Percentiles rank a stretch among this genome's conserved stretches.
These are phyloP conservation scores for Noturus placidus DNA, from an alignment of 2,113 vertebrate genomes.

Conservation along the genomic window DNA sequence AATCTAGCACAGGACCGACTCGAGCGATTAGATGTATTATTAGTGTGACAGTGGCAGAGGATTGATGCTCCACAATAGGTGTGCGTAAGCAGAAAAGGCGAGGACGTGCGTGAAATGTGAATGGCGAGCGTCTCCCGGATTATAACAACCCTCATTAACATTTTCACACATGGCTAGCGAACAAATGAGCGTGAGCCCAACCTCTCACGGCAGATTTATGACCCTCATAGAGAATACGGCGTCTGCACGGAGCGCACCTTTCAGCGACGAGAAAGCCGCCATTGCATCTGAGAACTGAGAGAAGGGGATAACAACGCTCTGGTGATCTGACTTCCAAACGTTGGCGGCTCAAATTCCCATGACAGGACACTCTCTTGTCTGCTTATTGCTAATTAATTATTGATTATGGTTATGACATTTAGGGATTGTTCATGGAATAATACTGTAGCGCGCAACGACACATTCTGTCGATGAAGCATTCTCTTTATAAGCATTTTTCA, in stretches of 20 bases:
- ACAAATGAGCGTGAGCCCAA: slow-evolving; percentile 77
- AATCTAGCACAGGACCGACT: slow-evolving; percentile 62
- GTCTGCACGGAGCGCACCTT: slow-evolving; percentile 13
- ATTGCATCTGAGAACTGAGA: not conserved
- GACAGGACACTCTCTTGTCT: slow-evolving; percentile 29
- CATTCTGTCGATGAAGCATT: not conserved
- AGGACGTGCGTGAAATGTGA: slow-evolving; percentile 73
- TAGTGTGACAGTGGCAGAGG: slow-evolving; percentile 60
- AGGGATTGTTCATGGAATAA: slow-evolving; percentile 20
- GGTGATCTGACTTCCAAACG: slow-evolving; percentile 7
- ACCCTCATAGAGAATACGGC: slow-evolving; percentile 22
- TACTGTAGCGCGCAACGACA: not conserved
- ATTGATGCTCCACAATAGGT: slow-evolving; percentile 66
- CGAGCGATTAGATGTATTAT: slow-evolving; percentile 65
- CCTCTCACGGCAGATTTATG: slow-evolving; percentile 66
- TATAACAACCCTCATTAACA: slow-evolving; percentile 81
- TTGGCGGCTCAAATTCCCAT: slow-evolving; percentile 28
- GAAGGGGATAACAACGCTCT: not conserved
- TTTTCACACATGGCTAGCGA: slow-evolving; percentile 81
- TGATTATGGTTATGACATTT: slow-evolving; percentile 31
- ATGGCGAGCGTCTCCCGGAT: slow-evolving; percentile 70
- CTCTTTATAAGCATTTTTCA: not conserved
- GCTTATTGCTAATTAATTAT: slow-evolving; percentile 38
- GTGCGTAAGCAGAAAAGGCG: slow-evolving; percentile 63
- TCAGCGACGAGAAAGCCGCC: not conserved